Evolutionary conservation across 1,140 invertebrate species (phyloP), one percentile per base, ranked within the genome.

Genomic region (Drosophila bifasciata): DNA sequence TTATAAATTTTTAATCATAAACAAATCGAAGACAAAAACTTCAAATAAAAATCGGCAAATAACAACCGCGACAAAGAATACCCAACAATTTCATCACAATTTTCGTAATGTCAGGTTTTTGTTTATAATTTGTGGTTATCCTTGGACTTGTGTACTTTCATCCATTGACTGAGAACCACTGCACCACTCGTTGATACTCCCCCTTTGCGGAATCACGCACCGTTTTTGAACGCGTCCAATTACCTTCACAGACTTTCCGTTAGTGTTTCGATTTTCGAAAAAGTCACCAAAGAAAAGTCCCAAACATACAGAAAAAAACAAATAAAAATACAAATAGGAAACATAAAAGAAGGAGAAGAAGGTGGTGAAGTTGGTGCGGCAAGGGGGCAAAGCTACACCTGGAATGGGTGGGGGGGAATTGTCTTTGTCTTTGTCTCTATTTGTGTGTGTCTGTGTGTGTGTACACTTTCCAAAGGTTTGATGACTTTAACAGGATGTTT

Each of bases 211-310:
- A n/a, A 21, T 39, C 62, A 53, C 45, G 46, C 60, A 61, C 59
- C 77, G 57, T 55, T 41, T 36, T 73, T 77, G 45, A 77, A 86
- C 77, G 81, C 81, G 81, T 85, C 81, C 81, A 85, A 86, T 85
- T 85, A 85, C 81, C 81, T 80, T 61, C 64, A 67, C 73, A 56
- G 81, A 86, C 81, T 85, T 86, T 86, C 77, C 81, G 81, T 77
- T 77, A 86, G 77, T 85, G 81, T 86, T 85, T 86, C 77, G 51
- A 80, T 80, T 85, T 86, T 85, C 77, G 68, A 86, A 80, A 86
- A 86, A 77, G 62, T 73, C 55, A 46, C 67, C 49, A 56, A 72
- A 67, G 76, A 79, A 85, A 86, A 86, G n/a, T n/a, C 44, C 67
- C 52, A 72, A 79, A 79, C 64, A 70, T 66, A 62, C 36, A 39